Evolutionary conservation across 2,888 invertebrate species (phyloP), one percentile per base, ranked within the genome.

Genomic region (Polydrusus tereticollis): DNA sequence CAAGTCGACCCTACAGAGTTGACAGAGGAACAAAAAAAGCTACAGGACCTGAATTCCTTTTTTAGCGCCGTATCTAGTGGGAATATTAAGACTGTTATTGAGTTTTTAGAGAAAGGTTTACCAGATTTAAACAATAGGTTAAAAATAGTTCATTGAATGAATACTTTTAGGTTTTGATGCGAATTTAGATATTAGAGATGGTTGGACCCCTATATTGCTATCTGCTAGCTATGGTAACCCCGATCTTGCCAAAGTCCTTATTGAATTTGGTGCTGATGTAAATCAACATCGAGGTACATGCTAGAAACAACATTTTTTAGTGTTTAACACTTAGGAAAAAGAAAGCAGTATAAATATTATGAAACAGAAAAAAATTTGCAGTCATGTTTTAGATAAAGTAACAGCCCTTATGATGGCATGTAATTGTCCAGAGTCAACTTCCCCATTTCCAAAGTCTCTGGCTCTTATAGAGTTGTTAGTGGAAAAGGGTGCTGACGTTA

Each of bases 381-480:
- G n/a, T n/a, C n/a, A n/a, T n/a, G n/a, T 43, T 59, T 43, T 47
- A 91, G 91, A 90, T 84, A 88, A 88, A n/a, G 87, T 87, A 63
- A 90, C 90, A 41, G 88, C 90, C 21, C 82, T 91, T 62, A 91
- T 91, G 90, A 87, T 88, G 73, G 87, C 88, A 29, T 91, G 91
- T 78, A 90, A 89, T 78, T 86, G 85, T 77, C 88, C 87, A 73
- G 85, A 84, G n/a, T 81, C 84, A 38, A 83, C 84, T 33, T 78
- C 83, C 2, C 84, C 87, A 60, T 83, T 85, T 59, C 83, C 85
- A 72, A 88, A 90, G 71, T 85, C 90, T 20, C 71, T 80, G 14
- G 73, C 79, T 52, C 75, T 83, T 50, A 76, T 83, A 21, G 80
- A 83, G 45, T 79, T 85, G 62, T 85, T 92, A 20, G 81, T 91